Evolutionary conservation across 1,140 invertebrate genomes (phyloP).

Genomic region (Brachionus asplanchnoidis): DNA sequence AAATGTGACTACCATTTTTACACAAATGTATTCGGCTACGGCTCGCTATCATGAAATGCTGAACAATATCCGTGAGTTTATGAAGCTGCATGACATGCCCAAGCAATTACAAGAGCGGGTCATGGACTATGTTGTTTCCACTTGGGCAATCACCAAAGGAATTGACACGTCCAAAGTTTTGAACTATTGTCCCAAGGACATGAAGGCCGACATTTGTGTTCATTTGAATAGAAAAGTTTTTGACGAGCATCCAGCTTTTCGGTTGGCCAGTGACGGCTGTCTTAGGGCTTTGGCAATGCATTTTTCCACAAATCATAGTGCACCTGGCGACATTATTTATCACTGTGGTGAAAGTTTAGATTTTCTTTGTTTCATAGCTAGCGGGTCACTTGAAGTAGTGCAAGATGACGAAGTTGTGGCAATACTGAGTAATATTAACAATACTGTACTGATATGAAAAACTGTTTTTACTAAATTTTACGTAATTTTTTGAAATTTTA

Average conservation of each 20-base stretch:
- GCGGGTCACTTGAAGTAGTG: slow-evolving; percentile 95
- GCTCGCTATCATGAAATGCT: slow-evolving; percentile 99
- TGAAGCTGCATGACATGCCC: slow-evolving; percentile 98
- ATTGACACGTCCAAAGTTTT: slow-evolving; percentile 96
- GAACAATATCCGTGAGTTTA: slow-evolving; percentile 97
- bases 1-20: slow-evolving; percentile 99
- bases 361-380: slow-evolving; percentile 96
- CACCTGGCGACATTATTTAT: slow-evolving; percentile 57
- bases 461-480: no score
- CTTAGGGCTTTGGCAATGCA: slow-evolving; percentile 95
- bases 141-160: slow-evolving; percentile 99
- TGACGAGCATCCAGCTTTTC: slow-evolving; percentile 98
- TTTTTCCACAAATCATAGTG: slow-evolving; percentile 91
- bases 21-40: slow-evolving; percentile 98
- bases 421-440: slow-evolving; percentile 70
- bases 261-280: slow-evolving; percentile 93
- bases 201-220: slow-evolving; percentile 99
- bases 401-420: slow-evolving; percentile 99
- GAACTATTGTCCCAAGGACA: slow-evolving; percentile 99
- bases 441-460: no score
- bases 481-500: no score
- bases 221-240: slow-evolving; percentile 99
- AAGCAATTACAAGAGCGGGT: slow-evolving; percentile 95
- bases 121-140: slow-evolving; percentile 99
- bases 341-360: slow-evolving; percentile 88